Percentiles rank a stretch among this genome's conserved stretches.
Conservation (phyloP, 2,113 vertebrate species). For the Odontesthes bonariensis region DNA sequence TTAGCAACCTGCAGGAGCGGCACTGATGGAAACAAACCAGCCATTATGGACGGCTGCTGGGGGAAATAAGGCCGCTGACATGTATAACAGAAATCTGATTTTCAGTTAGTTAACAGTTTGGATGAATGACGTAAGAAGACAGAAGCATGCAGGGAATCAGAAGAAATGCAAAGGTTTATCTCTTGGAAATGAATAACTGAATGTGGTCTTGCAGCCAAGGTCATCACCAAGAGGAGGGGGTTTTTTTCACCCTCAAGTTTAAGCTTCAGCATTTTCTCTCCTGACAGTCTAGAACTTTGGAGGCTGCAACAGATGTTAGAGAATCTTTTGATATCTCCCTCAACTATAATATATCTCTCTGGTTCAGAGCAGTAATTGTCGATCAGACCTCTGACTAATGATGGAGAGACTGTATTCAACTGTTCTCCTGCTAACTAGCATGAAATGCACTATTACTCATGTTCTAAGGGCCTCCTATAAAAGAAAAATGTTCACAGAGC, state of each 20-base stretch:
- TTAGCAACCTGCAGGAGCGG: slow-evolving; percentile 67
- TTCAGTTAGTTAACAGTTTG: slow-evolving; percentile 76
- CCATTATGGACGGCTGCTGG: slow-evolving; percentile 79
- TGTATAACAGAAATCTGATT: slow-evolving; percentile 82
- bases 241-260: slow-evolving; percentile 24
- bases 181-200: slow-evolving; percentile 14
- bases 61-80: slow-evolving; percentile 82
- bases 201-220: neutral
- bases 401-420: slow-evolving; percentile 59
- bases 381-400: slow-evolving; percentile 53
- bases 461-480: slow-evolving; percentile 57
- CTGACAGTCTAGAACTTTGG: slow-evolving; percentile 7
- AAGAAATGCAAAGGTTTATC: slow-evolving; percentile 14
- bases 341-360: slow-evolving; percentile 23
- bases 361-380: slow-evolving; percentile 36
- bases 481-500: slow-evolving; percentile 27
- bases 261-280: slow-evolving; percentile 22
- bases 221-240: slow-evolving; percentile 19
- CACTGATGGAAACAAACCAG: slow-evolving; percentile 84
- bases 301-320: slow-evolving; percentile 1
- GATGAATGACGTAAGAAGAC: slow-evolving; percentile 44
- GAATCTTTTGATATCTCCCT: slow-evolving; percentile 42
- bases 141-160: slow-evolving; percentile 14
- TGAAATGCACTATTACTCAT: slow-evolving; percentile 74
- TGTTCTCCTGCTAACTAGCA: slow-evolving; percentile 64